Conservation (phyloP, 2,888 invertebrate species). For the Diplolepis rosae region DNA sequence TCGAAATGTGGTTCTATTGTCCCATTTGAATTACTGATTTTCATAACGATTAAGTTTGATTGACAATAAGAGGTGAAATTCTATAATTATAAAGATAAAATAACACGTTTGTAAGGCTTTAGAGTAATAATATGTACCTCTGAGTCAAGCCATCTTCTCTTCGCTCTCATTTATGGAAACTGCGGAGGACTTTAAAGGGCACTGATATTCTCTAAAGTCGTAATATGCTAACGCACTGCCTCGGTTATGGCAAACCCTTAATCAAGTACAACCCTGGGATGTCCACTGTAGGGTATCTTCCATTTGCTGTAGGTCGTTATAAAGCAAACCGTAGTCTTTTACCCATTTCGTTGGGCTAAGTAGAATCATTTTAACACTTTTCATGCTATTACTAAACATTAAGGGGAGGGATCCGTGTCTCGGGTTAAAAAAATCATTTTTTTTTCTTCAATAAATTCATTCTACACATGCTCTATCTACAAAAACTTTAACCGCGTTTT, state of each 20-base stretch:
- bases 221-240: slow-evolving; percentile 59
- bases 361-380: slow-evolving; percentile 23
- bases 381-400: not conserved
- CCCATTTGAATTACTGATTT: too few species aligned
- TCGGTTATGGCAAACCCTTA: slow-evolving; percentile 53
- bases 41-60: too few species aligned
- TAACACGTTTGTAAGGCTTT: slow-evolving; percentile 42
- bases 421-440: too few species aligned
- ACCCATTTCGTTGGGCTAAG: slow-evolving; percentile 10
- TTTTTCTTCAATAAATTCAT: too few species aligned
- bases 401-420: too few species aligned
- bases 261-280: slow-evolving; percentile 58
- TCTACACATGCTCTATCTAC: too few species aligned
- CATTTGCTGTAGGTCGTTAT: slow-evolving; percentile 20
- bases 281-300: slow-evolving; percentile 31
- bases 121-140: slow-evolving; percentile 6
- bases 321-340: slow-evolving; percentile 26
- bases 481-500: too few species aligned
- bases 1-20: too few species aligned
- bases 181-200: slow-evolving; percentile 56
- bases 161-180: slow-evolving; percentile 47
- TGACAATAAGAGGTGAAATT: not conserved
- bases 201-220: slow-evolving; percentile 57
- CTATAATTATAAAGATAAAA: not conserved
- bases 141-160: slow-evolving; percentile 23